A percentile compares a stretch with the other conserved stretches of the same genome.
Conservation (phyloP, 2,888 invertebrate genomes). For the Dasypolia templi region DNA sequence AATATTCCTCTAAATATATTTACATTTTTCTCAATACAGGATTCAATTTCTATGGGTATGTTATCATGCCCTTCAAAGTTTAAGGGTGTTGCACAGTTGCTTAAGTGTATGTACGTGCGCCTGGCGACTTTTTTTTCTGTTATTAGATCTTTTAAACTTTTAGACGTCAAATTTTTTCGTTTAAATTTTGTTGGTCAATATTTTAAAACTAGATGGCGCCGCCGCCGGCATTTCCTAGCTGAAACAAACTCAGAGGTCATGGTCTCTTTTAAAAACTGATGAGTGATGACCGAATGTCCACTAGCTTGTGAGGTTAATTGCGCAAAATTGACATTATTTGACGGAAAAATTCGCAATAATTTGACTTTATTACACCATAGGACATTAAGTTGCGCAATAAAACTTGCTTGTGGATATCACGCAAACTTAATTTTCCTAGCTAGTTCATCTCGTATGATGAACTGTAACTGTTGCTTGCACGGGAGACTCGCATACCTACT, state of each 20-base stretch:
- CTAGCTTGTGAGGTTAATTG: constrained; percentile 1
- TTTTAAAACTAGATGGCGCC: no score
- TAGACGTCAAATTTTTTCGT: no score
- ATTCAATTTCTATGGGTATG: constrained; percentile 3
- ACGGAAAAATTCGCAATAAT: constrained; percentile 4
- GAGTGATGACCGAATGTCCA: constrained; percentile 2
- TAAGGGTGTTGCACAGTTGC: not conserved
- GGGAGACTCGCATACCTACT: not conserved
- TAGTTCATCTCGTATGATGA: not conserved
- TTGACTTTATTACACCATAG: constrained; percentile 13
- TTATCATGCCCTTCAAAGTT: not conserved
- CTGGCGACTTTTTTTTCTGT: no score
- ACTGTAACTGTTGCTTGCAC: not conserved
- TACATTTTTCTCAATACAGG: not conserved
- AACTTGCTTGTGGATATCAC: not conserved
- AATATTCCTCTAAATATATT: not conserved
- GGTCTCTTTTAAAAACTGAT: no score
- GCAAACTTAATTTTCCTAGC: not conserved
- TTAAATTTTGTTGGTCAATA: no score
- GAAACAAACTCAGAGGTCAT: no score
- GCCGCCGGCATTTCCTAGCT: no score
- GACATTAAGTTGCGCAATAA: constrained; percentile 13
- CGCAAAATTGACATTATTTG: constrained; percentile 17
- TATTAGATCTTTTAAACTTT: no score
- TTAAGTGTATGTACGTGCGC: not conserved